Base-by-base conservation (phyloP, 2,797 vertebrate species). In the Melanotaenia boesemani region DNA sequence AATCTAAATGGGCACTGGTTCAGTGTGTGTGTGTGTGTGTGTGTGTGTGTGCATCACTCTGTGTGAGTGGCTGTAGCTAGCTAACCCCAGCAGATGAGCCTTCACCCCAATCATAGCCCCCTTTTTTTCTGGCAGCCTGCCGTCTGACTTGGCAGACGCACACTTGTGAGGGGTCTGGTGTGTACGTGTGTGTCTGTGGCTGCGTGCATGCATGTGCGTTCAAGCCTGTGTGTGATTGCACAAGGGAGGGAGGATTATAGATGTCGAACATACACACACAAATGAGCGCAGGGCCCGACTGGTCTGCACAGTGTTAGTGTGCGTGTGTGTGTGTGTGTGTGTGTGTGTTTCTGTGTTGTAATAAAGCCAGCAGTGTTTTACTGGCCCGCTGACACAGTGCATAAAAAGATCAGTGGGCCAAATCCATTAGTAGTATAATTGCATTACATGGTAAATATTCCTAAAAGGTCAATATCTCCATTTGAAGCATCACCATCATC, bases 101-200 rank as follows among this genome's bases (percentile, higher is more conserved):
- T 84, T 89, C 88, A 90, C 88, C 91, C 93, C 89, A 92, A 88
- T 91, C 90, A 88, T 87, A 91, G 85, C 86, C 92, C 90, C 85
- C 82, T 87, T 75, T 89, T 90, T 86, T 84, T 86, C 93, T 95
- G 95, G 95, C 94, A 95, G 90, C 65, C 89, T 93, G 95, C 94
- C 94, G 83, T 90, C 87, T 59, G 76, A 94, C 92, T 95, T 94
- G 94, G 94, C 95, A 95, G 92, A 90, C 85, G 75, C 84, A 86
- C 87, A 88, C 90, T 93, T 90, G 70, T 85, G 59, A 87, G 89
- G 90, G 93, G 90, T 90, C 88, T 91, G 87, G 68, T 89, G 88
- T 90, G 91, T 81, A 67, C 16, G 85, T 80, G 82, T 79, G 84
- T 50, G 57, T 46, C n/a, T 76, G 72, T 76, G 81, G 41, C 37